Percentiles rank a stretch among this genome's conserved stretches.
Evolutionary conservation across 1,140 invertebrate genomes (phyloP).

Genomic region (Berghia stephanieae): DNA sequence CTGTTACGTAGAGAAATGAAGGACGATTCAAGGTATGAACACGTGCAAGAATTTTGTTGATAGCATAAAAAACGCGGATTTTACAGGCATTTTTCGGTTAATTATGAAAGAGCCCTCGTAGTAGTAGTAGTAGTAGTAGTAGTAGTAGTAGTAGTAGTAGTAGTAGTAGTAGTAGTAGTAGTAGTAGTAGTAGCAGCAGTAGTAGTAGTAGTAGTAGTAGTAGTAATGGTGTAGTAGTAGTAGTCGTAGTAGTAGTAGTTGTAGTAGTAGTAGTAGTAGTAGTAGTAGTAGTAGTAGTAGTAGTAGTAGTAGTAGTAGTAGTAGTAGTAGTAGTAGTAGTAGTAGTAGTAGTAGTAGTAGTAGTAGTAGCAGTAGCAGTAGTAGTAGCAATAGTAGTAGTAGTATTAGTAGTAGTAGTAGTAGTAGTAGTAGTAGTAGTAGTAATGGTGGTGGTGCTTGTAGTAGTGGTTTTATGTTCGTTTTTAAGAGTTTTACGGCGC

Average conservation of each 20-base stretch:
- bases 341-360: conserved; percentile 20
- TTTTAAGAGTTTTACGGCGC: too few relatives aligned
- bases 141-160: conserved; percentile 7
- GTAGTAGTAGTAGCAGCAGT: not conserved
- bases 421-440: not conserved
- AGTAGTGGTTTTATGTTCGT: too few relatives aligned
- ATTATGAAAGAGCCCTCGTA: too few relatives aligned
- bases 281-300: not conserved
- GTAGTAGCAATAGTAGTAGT: conserved; percentile 1
- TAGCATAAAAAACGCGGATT: too few relatives aligned
- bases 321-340: conserved; percentile 2
- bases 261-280: not conserved
- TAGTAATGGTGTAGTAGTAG: too few relatives aligned
- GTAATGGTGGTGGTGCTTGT: too few relatives aligned
- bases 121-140: conserved; percentile 7
- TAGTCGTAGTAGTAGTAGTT: too few relatives aligned
- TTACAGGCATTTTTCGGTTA: too few relatives aligned
- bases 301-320: not conserved
- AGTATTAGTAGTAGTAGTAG: not conserved
- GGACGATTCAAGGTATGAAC: too few relatives aligned
- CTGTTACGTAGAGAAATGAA: too few relatives aligned
- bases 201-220: not conserved
- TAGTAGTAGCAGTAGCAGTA: not conserved
- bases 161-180: not conserved
- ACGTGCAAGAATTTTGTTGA: too few relatives aligned